Conservation (phyloP, 2,888 invertebrate species). For the Onchidella celtica region DNA sequence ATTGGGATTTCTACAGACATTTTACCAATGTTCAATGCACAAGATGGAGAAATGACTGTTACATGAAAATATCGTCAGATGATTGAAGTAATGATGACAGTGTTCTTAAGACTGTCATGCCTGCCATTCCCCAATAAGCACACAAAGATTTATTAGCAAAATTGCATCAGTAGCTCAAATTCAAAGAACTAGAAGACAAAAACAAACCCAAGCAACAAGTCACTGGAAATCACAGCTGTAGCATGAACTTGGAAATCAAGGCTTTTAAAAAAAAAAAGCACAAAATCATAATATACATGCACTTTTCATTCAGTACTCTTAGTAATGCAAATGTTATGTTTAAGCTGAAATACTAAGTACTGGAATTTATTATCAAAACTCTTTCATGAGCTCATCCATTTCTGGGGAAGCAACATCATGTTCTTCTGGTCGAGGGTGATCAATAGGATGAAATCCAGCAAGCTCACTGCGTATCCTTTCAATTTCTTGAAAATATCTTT, state of each 20-base stretch:
- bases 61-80: too few species aligned
- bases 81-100: too few species aligned
- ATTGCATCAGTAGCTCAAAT: too few species aligned
- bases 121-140: too few species aligned
- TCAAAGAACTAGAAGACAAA: too few species aligned
- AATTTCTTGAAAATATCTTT: conserved; percentile 74
- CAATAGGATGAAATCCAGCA: conserved; percentile 77
- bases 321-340: neutral
- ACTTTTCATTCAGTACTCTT: neutral
- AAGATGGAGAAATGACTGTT: too few species aligned
- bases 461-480: conserved; percentile 75
- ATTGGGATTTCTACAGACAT: too few species aligned
- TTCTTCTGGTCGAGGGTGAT: conserved; percentile 65
- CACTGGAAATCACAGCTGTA: conserved; percentile 26
- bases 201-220: too few species aligned
- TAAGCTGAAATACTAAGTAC: neutral
- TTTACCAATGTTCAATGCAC: too few species aligned
- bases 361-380: conserved; percentile 25
- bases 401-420: conserved; percentile 56
- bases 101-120: too few species aligned
- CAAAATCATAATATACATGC: neutral
- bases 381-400: conserved; percentile 54
- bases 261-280: neutral
- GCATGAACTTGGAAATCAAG: neutral
- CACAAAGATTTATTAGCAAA: too few species aligned